Evolutionary conservation across 2,113 vertebrate species (phyloP).

Genomic region (Odobenus rosmarus): DNA sequence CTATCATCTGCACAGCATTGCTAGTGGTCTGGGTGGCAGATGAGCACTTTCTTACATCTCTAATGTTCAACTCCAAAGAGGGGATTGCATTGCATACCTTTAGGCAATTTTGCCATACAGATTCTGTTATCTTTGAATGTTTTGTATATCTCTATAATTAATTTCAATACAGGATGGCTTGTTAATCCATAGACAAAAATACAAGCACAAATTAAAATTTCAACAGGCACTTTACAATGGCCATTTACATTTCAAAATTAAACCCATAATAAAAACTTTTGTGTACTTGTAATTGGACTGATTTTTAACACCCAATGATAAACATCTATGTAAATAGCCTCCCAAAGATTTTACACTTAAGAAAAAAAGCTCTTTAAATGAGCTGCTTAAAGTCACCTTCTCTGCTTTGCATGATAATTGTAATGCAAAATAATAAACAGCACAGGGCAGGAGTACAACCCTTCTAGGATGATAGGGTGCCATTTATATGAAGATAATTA

Average conservation of each 20-base stretch:
- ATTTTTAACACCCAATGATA: conserved; percentile 82
- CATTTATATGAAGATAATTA: conserved; percentile 85
- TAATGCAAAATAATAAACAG: conserved; percentile 85
- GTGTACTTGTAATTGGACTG: conserved; percentile 84
- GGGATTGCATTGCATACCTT: conserved; percentile 37
- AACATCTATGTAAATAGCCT: conserved; percentile 85
- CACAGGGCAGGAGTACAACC: conserved; percentile 67
- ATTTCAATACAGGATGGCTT: conserved; percentile 72
- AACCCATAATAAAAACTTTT: conserved; percentile 84
- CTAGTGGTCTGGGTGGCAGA: conserved; percentile 61
- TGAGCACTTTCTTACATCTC: conserved; percentile 61
- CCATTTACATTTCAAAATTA: conserved; percentile 84
- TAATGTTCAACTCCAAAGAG: conserved; percentile 73
- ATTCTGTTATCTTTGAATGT: conserved; percentile 72
- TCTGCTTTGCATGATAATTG: conserved; percentile 85
- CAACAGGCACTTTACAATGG: conserved; percentile 77
- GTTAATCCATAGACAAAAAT: conserved; percentile 81
- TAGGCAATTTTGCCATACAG: conserved; percentile 72
- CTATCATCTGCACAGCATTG: conserved; percentile 44
- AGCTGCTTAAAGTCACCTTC: conserved; percentile 86
- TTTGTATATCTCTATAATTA: conserved; percentile 79
- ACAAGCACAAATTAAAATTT: conserved; percentile 82
- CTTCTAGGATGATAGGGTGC: conserved; percentile 79
- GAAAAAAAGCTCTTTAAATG: conserved; percentile 81
- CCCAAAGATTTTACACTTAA: conserved; percentile 81